Conservation (phyloP, 2,797 vertebrate genomes). For the Dermochelys coriacea region DNA sequence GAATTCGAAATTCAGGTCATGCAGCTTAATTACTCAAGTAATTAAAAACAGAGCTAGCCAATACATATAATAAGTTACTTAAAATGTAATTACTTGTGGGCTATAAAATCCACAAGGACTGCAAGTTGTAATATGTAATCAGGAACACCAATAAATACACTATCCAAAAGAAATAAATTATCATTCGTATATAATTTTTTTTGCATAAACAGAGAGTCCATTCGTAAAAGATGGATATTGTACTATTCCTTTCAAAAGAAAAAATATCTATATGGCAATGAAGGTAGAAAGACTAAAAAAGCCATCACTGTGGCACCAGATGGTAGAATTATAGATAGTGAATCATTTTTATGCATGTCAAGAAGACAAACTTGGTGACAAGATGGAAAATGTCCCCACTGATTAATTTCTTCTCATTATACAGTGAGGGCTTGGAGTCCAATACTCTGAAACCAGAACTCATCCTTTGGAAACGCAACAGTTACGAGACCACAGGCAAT, state of each 20-base stretch:
- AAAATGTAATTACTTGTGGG: not conserved
- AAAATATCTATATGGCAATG: not conserved
- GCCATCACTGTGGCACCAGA: not conserved
- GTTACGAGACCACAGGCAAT: not conserved
- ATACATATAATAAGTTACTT: not conserved
- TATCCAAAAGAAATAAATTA: slow-evolving; percentile 21
- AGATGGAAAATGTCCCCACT: not conserved
- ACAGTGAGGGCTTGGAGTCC: not conserved
- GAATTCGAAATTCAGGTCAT: not conserved
- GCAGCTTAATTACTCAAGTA: not conserved
- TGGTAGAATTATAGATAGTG: accelerated
- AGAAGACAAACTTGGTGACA: not conserved
- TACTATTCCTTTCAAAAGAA: slow-evolving; percentile 12
- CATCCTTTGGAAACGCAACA: not conserved
- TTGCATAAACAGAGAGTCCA: not conserved
- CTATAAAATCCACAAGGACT: not conserved
- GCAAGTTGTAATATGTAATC: not conserved
- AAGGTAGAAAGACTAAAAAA: not conserved
- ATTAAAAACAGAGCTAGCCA: not conserved
- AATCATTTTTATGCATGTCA: not conserved
- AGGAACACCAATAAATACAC: not conserved
- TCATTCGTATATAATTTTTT: not conserved
- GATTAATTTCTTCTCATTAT: not conserved
- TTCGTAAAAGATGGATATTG: not conserved
- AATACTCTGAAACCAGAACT: not conserved